Evolutionary conservation across 2,797 vertebrate species (phyloP), one percentile per base, ranked within the genome.

Genomic region (Semotilus atromaculatus): DNA sequence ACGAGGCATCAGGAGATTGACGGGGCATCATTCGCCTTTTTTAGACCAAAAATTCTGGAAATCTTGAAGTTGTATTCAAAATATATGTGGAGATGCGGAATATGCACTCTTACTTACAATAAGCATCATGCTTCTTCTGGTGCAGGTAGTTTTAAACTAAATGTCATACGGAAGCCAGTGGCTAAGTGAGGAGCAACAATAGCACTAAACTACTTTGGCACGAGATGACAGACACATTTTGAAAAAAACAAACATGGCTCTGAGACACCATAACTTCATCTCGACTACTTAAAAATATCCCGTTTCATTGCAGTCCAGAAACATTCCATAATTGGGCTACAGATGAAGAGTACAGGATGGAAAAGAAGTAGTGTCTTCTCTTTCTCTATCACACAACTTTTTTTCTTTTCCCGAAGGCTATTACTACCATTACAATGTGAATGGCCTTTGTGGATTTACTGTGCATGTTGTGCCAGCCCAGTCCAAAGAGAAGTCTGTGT

Each of bases 231-330:
- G 92, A 89, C 91, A 90, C 89, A 93, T 91, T 86, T 80, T 86
- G 90, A 66, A 91, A 92, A 92, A 91, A 55, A n/a, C 21, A 93
- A 93, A 95, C 93, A 94, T 90, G 92, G 91, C 92, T 90, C 88
- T 92, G 77, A 78, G 73, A 86, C 79, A 73, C 80, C 83, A 72
- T 68, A 89, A 89, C 91, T 94, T 94, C 92, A 91, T 93, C 93
- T 92, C 88, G 89, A 90, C 92, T 92, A 89, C 92, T 94, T 93
- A 94, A 94, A 94, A 94, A 94, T 93, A 95, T 93, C 93, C 92
- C 85, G 91, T 92, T 91, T 93, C 88, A 88, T 90, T 94, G 92
- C 91, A 93, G 93, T 92, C 92, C 91, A 89, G 90, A 92, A 93
- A 91, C 91, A 86, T 89, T 90, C 90, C 87, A 88, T 88, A 91